Percentiles rank a stretch among this genome's conserved stretches.
phyloP scores from a whole-genome alignment of 2,113 vertebrate genomes.

The Merops nubicus region DNA sequence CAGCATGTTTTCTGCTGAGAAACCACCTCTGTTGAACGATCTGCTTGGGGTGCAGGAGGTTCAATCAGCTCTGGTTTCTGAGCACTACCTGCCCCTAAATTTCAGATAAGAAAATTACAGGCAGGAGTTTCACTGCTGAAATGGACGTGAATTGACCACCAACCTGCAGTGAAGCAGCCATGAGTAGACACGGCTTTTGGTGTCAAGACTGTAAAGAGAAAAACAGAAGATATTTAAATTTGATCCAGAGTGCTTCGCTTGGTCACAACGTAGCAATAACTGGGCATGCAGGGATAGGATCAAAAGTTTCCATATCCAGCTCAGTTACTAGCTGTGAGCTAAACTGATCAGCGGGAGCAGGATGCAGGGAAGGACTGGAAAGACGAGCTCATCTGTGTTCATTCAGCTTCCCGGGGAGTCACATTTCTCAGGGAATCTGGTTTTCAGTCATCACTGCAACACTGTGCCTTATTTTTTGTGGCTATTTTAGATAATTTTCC shows the following conservation, averaged over 20 bases:
- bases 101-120: neutral
- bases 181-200: neutral
- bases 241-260: fast-evolving
- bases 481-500: constrained; percentile 5
- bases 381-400: neutral
- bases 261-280: fast-evolving
- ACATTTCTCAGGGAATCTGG: neutral
- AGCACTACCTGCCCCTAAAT: neutral
- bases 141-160: neutral
- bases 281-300: fast-evolving
- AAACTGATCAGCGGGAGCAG: neutral
- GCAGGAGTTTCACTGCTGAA: neutral
- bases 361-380: neutral
- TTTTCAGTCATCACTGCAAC: neutral
- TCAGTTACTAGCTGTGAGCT: neutral
- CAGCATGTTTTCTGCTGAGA: neutral
- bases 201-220: neutral
- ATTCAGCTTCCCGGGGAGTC: neutral
- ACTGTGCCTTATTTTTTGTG: neutral
- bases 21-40: neutral
- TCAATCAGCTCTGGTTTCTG: neutral
- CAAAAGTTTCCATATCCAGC: neutral
- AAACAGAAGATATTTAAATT: neutral
- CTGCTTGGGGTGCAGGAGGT: neutral
- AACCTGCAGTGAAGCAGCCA: neutral